A percentile compares a stretch with the other conserved stretches of the same genome.
Evolutionary conservation across 2,113 vertebrate species (phyloP).

Genomic region (Periophthalmus modestus): DNA sequence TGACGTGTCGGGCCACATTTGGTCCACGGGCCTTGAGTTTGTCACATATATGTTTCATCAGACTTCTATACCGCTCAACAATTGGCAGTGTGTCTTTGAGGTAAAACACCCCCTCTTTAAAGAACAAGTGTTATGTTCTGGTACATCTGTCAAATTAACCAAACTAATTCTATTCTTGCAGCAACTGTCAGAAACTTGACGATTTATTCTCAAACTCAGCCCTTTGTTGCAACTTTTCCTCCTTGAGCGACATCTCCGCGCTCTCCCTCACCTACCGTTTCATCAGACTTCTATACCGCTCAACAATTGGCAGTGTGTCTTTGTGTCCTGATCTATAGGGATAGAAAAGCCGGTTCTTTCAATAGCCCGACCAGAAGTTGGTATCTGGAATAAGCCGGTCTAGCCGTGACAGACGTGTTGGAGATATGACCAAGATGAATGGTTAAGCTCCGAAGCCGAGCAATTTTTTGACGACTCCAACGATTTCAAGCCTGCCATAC

Average conservation of each 20-base stretch:
- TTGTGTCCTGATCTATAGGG: not conserved
- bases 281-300: not conserved
- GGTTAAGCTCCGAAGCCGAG: conserved; percentile 62
- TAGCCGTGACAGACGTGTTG: conserved; percentile 64
- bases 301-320: not conserved
- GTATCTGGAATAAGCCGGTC: conserved; percentile 50
- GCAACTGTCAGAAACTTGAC: not conserved
- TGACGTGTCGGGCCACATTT: too few species aligned
- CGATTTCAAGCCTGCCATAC: too few species aligned
- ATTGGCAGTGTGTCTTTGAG: too few species aligned
- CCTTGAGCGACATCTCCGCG: not conserved
- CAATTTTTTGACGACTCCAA: conserved; percentile 64
- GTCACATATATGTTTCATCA: too few species aligned
- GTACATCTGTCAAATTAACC: too few species aligned
- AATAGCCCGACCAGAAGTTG: conserved; percentile 35
- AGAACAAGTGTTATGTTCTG: too few species aligned
- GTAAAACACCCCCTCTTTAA: too few species aligned
- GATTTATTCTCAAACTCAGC: not conserved
- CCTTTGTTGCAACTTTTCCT: not conserved
- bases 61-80: too few species aligned
- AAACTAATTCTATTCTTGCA: not conserved
- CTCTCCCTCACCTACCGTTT: not conserved
- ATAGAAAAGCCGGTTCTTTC: conserved; percentile 24
- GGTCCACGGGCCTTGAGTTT: too few species aligned
- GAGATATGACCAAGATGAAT: conserved; percentile 74